Evolutionary conservation across 2,797 vertebrate genomes (phyloP).

Genomic region (Siniperca obscura): DNA sequence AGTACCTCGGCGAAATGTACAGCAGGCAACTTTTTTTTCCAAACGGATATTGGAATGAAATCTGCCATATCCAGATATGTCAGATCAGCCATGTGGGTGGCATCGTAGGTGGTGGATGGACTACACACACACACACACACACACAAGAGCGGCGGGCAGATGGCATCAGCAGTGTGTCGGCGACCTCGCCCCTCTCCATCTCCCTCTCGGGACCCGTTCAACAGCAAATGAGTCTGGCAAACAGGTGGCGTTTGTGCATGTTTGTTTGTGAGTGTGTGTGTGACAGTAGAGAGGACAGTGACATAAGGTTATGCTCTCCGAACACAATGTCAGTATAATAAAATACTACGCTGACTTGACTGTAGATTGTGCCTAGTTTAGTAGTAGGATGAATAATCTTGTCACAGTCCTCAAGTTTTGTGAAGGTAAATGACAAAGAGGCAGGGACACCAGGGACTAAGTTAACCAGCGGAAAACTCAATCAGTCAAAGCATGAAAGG

Average conservation of each 20-base stretch:
- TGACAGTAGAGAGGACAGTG: conserved; percentile 23
- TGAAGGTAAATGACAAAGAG: conserved; percentile 5
- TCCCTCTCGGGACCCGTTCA: conserved; percentile 66
- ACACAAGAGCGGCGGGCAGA: conserved; percentile 61
- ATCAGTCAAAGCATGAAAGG: neutral
- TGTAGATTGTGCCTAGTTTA: conserved; percentile 25
- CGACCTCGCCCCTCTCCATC: conserved; percentile 56
- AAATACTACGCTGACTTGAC: conserved; percentile 6
- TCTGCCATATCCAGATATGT: conserved; percentile 54
- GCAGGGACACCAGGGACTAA: neutral
- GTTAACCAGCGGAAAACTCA: neutral
- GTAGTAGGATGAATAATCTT: conserved; percentile 12
- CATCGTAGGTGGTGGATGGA: conserved; percentile 35
- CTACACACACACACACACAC: conserved; percentile 16
- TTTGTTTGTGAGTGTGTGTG: conserved; percentile 37
- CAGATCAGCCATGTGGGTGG: conserved; percentile 53
- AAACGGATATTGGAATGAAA: conserved; percentile 50
- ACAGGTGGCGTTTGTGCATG: conserved; percentile 64
- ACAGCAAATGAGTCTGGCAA: conserved; percentile 56
- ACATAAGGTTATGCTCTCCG: conserved; percentile 47
- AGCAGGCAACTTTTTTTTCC: conserved; percentile 27
- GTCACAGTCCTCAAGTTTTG: neutral
- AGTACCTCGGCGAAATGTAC: conserved; percentile 42
- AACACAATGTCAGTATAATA: conserved; percentile 38
- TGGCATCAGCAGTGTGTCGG: conserved; percentile 64